Base-by-base conservation (phyloP, 2,888 invertebrate species). In the Microchrysa polita region DNA sequence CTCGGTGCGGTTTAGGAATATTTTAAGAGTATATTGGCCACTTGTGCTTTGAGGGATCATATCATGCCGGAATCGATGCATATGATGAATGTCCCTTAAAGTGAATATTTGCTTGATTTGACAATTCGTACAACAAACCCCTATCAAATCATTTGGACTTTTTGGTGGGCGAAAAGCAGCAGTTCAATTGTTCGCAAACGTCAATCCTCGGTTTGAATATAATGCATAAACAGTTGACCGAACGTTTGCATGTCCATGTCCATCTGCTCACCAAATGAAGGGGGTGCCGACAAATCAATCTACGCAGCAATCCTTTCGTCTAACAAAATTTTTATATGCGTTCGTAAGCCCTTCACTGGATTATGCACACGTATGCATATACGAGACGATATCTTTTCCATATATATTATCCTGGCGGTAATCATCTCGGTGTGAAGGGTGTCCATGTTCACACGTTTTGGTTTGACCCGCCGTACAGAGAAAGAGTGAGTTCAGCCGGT, bases 61-160 rank as follows among this genome's bases (percentile, higher is more conserved):
- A 60, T 20, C 5, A 23, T 23, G 12, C 23, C 22, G 27, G 27
- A 23, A 5, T 14, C 5, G 27, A 12, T 48, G 48, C 48, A 48
- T n/a, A 48, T n/a, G 52, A 48, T 63, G 48, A 27, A 53, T 67
- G 44, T 67, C 52, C 72, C 57, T 27, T 67, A n/a, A n/a, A 71
- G 61, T 44, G 27, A 60, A 76, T n/a, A n/a, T 76, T 76, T 76
- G 67, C 75, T 74, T 76, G 76, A 76, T 74, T 74, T 55, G 40
- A 42, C 74, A 74, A 67, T 76, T 73, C 48, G 48, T 59, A n/a
- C n/a, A n/a, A n/a, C n/a, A 60, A 34, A 34, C 44, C 53, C 48
- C 42, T 20, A 22, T 65, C 65, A 42, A 34, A 34, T 2, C 61
- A 18, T 16, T n/a, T 16, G 61, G 16, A 16, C 10, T 4, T 40